Conservation (phyloP, 2,888 invertebrate species). For the Napeogenes sylphis region DNA sequence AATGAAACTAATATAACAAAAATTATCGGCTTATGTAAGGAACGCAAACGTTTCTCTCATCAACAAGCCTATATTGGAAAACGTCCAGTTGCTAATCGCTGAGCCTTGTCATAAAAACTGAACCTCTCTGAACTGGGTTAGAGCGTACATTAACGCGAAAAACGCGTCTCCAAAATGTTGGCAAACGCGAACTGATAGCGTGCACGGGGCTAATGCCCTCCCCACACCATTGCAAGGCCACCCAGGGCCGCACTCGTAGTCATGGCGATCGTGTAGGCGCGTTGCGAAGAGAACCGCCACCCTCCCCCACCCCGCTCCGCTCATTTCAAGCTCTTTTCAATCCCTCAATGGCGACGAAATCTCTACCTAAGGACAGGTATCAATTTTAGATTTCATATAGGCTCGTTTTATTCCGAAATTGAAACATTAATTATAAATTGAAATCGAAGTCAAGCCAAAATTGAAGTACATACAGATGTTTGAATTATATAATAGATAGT, state of each 20-base stretch:
- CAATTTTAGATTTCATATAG: slow-evolving; percentile 25
- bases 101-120: slow-evolving; percentile 16
- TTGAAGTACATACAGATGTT: no score
- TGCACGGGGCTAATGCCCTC: slow-evolving; percentile 76
- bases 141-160: slow-evolving; percentile 48
- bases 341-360: slow-evolving; percentile 67
- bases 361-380: slow-evolving; percentile 63
- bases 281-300: slow-evolving; percentile 65
- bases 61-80: slow-evolving; percentile 9
- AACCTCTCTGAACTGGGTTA: slow-evolving; percentile 33
- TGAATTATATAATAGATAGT: no score
- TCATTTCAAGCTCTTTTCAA: slow-evolving; percentile 71
- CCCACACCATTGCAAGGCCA: slow-evolving; percentile 78
- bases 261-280: slow-evolving; percentile 67
- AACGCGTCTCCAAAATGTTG: slow-evolving; percentile 60
- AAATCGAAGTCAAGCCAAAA: no score
- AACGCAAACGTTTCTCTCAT: background rate
- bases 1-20: background rate
- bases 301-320: slow-evolving; percentile 40
- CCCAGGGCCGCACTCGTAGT: slow-evolving; percentile 75
- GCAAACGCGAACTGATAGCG: slow-evolving; percentile 68
- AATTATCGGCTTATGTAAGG: slow-evolving; percentile 1
- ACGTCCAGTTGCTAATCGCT: slow-evolving; percentile 16
- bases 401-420: slow-evolving; percentile 2
- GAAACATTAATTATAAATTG: no score